Percentiles rank a stretch among this genome's conserved stretches.
phyloP scores from a whole-genome alignment of 2,113 vertebrate genomes.

The Laticauda colubrina region DNA sequence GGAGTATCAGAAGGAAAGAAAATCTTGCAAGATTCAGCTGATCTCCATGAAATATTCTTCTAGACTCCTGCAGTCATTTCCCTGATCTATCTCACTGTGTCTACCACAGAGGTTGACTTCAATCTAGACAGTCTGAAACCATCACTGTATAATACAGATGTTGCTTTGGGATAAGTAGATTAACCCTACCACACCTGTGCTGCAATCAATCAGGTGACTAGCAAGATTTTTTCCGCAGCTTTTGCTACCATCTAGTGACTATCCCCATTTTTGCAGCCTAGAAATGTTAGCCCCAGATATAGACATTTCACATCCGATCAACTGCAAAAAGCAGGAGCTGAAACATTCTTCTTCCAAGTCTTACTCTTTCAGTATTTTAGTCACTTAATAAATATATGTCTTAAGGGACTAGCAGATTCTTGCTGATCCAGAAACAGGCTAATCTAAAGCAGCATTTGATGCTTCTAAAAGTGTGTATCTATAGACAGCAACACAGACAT shows the following conservation, averaged over 20 bases:
- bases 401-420: background rate
- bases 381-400: background rate
- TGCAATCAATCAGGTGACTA: background rate
- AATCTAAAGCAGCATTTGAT: background rate
- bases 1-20: background rate
- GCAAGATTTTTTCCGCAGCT: background rate
- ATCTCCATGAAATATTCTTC: background rate
- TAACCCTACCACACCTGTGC: background rate
- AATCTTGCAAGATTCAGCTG: background rate
- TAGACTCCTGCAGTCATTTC: background rate
- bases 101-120: background rate
- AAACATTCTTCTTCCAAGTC: background rate
- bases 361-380: background rate
- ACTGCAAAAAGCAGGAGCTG: background rate
- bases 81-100: background rate
- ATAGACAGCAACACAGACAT: background rate
- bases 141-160: background rate
- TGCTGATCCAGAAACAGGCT: background rate
- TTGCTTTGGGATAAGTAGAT: background rate
- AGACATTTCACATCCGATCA: background rate
- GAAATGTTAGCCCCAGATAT: background rate
- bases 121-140: background rate
- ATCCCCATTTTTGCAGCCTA: background rate
- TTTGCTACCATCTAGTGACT: background rate
- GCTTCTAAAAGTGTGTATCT: background rate